Evolutionary conservation across 2,888 invertebrate species (phyloP), one percentile per base, ranked within the genome.

Genomic region (Zootermopsis nevadensis): DNA sequence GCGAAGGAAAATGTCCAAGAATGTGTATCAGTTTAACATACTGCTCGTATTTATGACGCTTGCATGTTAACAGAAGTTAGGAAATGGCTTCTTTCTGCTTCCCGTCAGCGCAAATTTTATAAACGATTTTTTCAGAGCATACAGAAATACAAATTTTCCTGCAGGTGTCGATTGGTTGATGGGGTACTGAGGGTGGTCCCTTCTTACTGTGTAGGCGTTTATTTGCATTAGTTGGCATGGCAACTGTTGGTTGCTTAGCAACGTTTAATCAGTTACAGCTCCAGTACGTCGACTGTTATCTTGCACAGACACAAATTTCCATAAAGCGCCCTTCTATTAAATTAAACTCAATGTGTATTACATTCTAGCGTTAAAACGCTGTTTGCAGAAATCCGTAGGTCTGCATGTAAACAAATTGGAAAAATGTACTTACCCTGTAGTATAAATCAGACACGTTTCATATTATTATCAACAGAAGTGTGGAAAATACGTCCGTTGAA

Each of bases 191-290:
- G 69, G 69, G 33, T 69, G 31, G 22, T 69, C 7, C 22, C 60
- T 6, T 27, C n/a, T n/a, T 8, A 2, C 60, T 8, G 2, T 33
- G 69, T 69, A 33, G 69, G 69, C 69, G 69, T 69, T 33, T 31
- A 69, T 69, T 22, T 69, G 69, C 69, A 69, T 69, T 69, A 33
- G 69, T 69, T 31, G 69, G 15, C 33, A 69, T 69, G 69, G 69
- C 19, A 69, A 69, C 69, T 69, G 30, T 33, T 60, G 69, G 69
- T 69, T 69, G 33, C 33, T 30, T 19, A 12, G 69, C 69, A 22
- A 69, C 69, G 22, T 31, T 33, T 69, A 69, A 69, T 69, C 33
- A 33, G 69, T 10, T 69, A 1, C 33, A 2, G 69, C 22, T 2
- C 60, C 60, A 1, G 60, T 27, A 60, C n/a, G 7, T 27, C n/a